Evolutionary conservation across 2,797 vertebrate genomes (phyloP).

Genomic region (Gephyroberyx darwinii): DNA sequence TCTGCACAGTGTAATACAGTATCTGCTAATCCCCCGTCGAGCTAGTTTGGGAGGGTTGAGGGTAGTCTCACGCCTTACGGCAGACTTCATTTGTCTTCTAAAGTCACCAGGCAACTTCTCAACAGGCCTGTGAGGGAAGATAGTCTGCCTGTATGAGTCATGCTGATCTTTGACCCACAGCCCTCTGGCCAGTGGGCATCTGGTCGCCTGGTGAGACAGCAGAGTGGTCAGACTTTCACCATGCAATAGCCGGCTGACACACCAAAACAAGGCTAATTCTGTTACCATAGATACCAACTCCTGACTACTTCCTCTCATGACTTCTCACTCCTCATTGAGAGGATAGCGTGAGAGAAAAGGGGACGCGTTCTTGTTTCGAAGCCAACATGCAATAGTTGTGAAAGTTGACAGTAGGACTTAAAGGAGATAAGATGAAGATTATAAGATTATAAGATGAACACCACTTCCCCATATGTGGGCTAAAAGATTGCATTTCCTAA

Average conservation of each 20-base stretch:
- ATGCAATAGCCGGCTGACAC: constrained; percentile 9
- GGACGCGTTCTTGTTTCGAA: constrained; percentile 8
- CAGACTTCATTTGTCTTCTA: constrained; percentile 23
- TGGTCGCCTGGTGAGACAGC: constrained; percentile 5
- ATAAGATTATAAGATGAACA: constrained; percentile 25
- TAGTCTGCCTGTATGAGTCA: constrained; percentile 54
- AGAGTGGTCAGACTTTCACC: constrained; percentile 22
- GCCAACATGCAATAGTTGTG: background rate
- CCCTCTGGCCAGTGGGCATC: constrained; percentile 49
- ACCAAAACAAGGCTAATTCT: constrained; percentile 15
- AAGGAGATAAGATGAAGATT: no score
- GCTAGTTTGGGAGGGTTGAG: background rate
- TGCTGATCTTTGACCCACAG: constrained; percentile 59
- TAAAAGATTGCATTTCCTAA: constrained; percentile 7
- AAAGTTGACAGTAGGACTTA: constrained; percentile 32
- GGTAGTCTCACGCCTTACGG: constrained; percentile 17
- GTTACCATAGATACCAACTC: constrained; percentile 27
- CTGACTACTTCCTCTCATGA: constrained; percentile 31
- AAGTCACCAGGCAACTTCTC: constrained; percentile 45
- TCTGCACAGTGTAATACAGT: background rate
- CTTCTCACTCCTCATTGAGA: constrained; percentile 29
- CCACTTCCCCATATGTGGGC: constrained; percentile 13
- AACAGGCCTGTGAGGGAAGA: constrained; percentile 23
- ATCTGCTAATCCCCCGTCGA: background rate
- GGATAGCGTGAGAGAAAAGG: constrained; percentile 2